phyloP scores from a whole-genome alignment of 2,797 vertebrate genomes.

The Aplochiton taeniatus region DNA sequence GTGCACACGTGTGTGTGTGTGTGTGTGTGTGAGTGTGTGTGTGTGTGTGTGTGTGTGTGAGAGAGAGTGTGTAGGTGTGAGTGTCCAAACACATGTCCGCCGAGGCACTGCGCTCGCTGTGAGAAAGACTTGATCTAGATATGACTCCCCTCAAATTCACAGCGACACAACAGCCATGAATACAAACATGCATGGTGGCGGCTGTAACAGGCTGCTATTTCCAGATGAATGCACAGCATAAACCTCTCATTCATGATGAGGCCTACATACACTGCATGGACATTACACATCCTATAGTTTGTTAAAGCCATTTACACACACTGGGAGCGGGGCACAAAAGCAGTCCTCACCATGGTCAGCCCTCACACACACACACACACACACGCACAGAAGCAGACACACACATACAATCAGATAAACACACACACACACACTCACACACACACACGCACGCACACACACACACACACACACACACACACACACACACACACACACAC shows the following conservation, averaged over 20 bases:
- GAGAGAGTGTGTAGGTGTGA: constrained; percentile 18
- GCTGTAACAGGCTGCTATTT: constrained; percentile 26
- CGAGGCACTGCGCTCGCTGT: constrained; percentile 10
- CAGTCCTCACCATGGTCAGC: constrained; percentile 29
- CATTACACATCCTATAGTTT: constrained; percentile 50
- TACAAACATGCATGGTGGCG: constrained; percentile 43
- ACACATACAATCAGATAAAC: constrained; percentile 20
- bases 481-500: constrained; percentile 15
- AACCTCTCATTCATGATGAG: constrained; percentile 46
- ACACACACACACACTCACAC: constrained; percentile 10
- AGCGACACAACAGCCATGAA: constrained; percentile 27
- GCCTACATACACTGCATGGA: constrained; percentile 27
- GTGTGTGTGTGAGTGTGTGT: constrained; percentile 14
- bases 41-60: constrained; percentile 17
- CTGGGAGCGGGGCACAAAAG: constrained; percentile 53
- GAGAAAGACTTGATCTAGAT: constrained; percentile 46
- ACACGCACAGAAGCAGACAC: neutral
- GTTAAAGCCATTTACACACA: constrained; percentile 57
- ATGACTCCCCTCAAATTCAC: constrained; percentile 34
- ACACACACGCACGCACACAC: constrained; percentile 5
- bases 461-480: constrained; percentile 27
- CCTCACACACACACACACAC: neutral
- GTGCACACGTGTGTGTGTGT: constrained; percentile 6
- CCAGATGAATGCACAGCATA: constrained; percentile 37
- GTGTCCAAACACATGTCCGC: too few species aligned